Conservation (phyloP, 2,888 invertebrate species). For the Brenthis ino region DNA sequence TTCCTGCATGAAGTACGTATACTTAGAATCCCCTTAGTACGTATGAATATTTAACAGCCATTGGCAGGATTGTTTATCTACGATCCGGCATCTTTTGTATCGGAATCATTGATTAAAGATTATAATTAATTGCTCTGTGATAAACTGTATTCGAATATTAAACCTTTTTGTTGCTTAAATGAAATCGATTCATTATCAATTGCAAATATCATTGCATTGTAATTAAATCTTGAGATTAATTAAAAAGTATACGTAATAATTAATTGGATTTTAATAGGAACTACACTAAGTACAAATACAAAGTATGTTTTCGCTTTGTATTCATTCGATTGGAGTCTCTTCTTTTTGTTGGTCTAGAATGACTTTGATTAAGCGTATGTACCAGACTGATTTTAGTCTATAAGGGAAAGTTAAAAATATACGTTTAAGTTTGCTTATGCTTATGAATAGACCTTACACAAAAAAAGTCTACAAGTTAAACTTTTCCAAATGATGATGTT, state of each 20-base stretch:
- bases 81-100: neutral
- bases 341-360: no score
- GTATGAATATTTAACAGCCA: conserved; percentile 10
- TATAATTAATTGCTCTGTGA: conserved; percentile 4
- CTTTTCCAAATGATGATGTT: no score
- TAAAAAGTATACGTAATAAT: neutral
- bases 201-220: neutral
- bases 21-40: neutral
- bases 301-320: no score
- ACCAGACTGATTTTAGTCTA: no score
- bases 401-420: no score
- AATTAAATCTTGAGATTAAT: neutral
- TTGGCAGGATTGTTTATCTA: conserved; percentile 13
- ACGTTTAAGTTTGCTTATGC: no score
- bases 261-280: conserved; percentile 4
- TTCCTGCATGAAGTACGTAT: neutral
- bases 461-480: no score
- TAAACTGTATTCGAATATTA: neutral
- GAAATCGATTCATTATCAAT: neutral
- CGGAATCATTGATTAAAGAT: neutral
- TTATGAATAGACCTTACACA: no score
- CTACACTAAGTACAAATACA: neutral
- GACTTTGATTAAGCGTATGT: no score
- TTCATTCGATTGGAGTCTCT: no score
- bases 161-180: neutral